Conservation (phyloP, 2,888 invertebrate species). For the Archips crataeganus region DNA sequence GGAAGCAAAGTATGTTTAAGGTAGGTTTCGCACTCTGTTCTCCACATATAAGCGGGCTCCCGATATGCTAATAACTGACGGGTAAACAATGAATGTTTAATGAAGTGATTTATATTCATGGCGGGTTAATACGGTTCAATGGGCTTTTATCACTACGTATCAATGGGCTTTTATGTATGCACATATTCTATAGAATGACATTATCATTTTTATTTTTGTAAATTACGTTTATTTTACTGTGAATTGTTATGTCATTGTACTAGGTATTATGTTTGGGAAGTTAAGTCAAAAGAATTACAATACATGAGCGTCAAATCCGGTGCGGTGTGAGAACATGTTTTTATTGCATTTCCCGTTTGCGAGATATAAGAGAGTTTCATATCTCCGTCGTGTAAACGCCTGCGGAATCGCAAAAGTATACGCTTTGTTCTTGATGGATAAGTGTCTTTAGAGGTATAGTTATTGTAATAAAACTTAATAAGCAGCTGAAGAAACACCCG, state of each 20-base stretch:
- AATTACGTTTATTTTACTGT: not conserved
- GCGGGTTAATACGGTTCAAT: slow-evolving; percentile 61
- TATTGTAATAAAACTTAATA: slow-evolving; percentile 8
- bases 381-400: slow-evolving; percentile 33
- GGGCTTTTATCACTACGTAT: slow-evolving; percentile 55
- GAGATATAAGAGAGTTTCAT: slow-evolving; percentile 31
- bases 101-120: slow-evolving; percentile 67
- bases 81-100: slow-evolving; percentile 67
- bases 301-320: slow-evolving; percentile 31
- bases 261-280: slow-evolving; percentile 21
- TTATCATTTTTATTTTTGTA: not conserved
- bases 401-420: slow-evolving; percentile 4
- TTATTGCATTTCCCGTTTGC: slow-evolving; percentile 20
- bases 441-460: not conserved
- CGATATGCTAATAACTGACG: slow-evolving; percentile 62
- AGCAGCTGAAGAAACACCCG: not conserved
- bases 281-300: slow-evolving; percentile 18
- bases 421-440: too few relatives aligned
- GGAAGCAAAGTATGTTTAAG: too few relatives aligned
- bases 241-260: not conserved
- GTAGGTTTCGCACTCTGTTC: not conserved
- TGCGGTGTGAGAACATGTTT: slow-evolving; percentile 30
- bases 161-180: not conserved
- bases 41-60: slow-evolving; percentile 45
- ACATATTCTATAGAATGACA: not conserved